These are phyloP conservation scores for Netelia inedita DNA, from an alignment of 2,888 invertebrate species.

Conservation along the genomic window DNA sequence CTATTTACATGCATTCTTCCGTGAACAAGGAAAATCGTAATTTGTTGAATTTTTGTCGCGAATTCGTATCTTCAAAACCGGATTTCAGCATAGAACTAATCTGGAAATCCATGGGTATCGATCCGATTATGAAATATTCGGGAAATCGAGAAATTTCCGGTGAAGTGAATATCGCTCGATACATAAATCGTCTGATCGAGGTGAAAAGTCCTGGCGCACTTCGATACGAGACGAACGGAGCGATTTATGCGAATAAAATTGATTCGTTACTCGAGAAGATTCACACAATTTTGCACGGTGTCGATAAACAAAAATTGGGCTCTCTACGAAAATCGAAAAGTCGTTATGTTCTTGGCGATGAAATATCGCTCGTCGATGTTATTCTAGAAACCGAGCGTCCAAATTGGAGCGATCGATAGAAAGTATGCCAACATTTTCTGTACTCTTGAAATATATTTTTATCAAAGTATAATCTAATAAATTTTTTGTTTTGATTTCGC, in stretches of 20 bases:
- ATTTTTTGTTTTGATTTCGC: not conserved
- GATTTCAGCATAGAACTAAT: constrained; percentile 77
- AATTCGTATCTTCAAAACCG: constrained; percentile 60
- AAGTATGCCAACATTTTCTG: constrained; percentile 26
- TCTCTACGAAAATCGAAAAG: constrained; percentile 64
- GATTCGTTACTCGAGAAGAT: constrained; percentile 79
- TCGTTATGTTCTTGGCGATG: constrained; percentile 76
- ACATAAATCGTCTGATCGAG: constrained; percentile 82
- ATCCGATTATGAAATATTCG: constrained; percentile 77
- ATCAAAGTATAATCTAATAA: constrained; percentile 24
- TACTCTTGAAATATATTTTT: constrained; percentile 63
- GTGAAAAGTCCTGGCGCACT: constrained; percentile 73
- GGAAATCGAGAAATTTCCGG: constrained; percentile 77
- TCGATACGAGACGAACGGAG: constrained; percentile 79
- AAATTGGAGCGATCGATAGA: constrained; percentile 29
- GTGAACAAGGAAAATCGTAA: constrained; percentile 69
- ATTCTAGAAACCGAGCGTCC: constrained; percentile 67
- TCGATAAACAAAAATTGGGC: constrained; percentile 55
- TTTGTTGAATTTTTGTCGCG: constrained; percentile 74
- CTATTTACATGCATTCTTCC: constrained; percentile 79
- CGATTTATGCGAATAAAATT: constrained; percentile 78
- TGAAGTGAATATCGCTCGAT: constrained; percentile 82
- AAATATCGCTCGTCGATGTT: constrained; percentile 80
- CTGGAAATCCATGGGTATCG: constrained; percentile 80
- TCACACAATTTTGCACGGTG: constrained; percentile 72